Percentiles rank a stretch among this genome's conserved stretches.
Evolutionary conservation across 2,888 invertebrate genomes (phyloP).

Genomic region (Eupithecia insigniata): DNA sequence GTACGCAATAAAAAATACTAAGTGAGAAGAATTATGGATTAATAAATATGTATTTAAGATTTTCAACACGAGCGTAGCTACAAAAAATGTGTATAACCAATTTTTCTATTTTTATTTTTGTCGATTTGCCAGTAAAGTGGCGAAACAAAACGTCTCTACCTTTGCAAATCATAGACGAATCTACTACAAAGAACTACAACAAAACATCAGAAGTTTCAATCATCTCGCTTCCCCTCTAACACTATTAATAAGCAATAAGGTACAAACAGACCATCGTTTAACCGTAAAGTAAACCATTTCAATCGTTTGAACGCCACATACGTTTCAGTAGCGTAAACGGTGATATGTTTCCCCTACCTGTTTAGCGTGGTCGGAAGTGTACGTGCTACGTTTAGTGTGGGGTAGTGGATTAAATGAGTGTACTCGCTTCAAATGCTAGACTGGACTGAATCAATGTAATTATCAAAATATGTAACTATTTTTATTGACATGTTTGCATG

Average conservation of each 20-base stretch:
- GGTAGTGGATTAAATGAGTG: background rate
- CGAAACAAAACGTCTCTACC: background rate
- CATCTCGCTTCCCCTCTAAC: slow-evolving; percentile 14
- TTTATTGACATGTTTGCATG: no score
- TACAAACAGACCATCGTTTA: slow-evolving; percentile 36
- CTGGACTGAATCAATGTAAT: background rate
- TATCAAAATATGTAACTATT: background rate
- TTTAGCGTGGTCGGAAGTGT: slow-evolving; percentile 73
- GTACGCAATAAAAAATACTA: no score
- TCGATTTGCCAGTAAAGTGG: no score
- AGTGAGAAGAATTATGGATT: no score
- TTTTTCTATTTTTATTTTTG: no score
- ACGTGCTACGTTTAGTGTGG: slow-evolving; percentile 50
- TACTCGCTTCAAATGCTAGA: background rate
- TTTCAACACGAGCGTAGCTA: no score
- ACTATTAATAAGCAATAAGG: slow-evolving; percentile 35
- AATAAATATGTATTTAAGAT: no score
- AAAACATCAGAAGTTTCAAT: slow-evolving; percentile 28
- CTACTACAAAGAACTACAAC: background rate
- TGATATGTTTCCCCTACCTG: slow-evolving; percentile 75
- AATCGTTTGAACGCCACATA: slow-evolving; percentile 58
- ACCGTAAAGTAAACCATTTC: slow-evolving; percentile 44
- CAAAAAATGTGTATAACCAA: no score
- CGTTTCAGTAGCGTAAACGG: slow-evolving; percentile 73
- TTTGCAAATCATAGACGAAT: background rate